Conservation (phyloP, 2,888 invertebrate species). For the Dasypolia templi region DNA sequence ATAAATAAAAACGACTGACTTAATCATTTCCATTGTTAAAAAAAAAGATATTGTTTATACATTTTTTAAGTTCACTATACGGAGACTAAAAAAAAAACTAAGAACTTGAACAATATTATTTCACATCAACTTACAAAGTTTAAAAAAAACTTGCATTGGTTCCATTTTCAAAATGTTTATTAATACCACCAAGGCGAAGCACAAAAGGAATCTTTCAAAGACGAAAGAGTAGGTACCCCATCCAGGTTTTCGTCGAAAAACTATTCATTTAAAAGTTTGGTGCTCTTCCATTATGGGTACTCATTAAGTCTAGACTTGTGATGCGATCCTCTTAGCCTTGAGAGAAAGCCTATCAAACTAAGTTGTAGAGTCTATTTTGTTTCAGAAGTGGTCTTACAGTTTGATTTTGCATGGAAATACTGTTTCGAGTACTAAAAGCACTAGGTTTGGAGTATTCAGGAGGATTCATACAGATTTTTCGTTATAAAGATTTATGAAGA, state of each 20-base stretch:
- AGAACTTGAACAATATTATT: no score
- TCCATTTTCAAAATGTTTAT: constrained; percentile 40
- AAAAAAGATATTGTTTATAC: no score
- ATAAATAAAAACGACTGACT: background rate
- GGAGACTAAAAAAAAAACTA: no score
- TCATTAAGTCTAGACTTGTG: constrained; percentile 59
- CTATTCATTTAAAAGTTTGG: constrained; percentile 75
- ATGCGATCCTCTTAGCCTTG: constrained; percentile 43
- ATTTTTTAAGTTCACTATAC: no score
- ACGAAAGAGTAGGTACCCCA: constrained; percentile 59
- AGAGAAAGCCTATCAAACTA: constrained; percentile 53
- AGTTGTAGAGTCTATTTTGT: constrained; percentile 31
- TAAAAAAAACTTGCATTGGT: background rate
- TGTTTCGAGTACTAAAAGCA: constrained; percentile 3
- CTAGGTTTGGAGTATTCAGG: background rate
- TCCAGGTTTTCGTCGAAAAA: constrained; percentile 63
- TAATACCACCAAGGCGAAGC: constrained; percentile 43
- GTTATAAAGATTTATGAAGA: background rate
- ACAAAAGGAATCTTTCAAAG: constrained; percentile 54
- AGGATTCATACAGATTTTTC: background rate
- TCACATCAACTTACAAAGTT: no score
- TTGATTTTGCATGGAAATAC: constrained; percentile 40
- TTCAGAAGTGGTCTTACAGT: constrained; percentile 46
- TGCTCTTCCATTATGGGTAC: constrained; percentile 60
- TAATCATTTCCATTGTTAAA: no score